Base-by-base conservation (phyloP, 2,888 invertebrate genomes). In the Pristionchus exspectatus region DNA sequence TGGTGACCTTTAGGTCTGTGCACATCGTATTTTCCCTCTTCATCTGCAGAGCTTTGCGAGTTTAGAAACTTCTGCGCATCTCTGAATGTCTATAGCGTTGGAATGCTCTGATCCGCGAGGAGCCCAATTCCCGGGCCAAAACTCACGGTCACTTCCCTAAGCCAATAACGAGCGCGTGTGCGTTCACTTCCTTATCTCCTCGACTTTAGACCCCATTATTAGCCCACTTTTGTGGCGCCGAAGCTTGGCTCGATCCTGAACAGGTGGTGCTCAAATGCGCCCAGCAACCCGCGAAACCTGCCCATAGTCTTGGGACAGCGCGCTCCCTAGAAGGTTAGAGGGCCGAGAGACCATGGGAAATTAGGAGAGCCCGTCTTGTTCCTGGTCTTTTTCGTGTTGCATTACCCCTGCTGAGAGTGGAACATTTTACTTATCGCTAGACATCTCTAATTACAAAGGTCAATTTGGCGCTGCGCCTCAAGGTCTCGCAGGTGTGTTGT, bases 401-500 rank as follows among this genome's bases (percentile, higher is more conserved):
- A 30, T n/a, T 27, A 3, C 24, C 66, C 66, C 24, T 10, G 27
- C 50, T 54, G 50, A 81, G 14, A 81, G 81, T 50, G 81, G 77
- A 77, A 77, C 81, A n/a, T n/a, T 81, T 81, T 81, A 81, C 81
- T 81, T 81, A 81, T 81, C 81, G n/a, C 81, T 54, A 7, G n/a
- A n/a, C 44, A 81, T 81, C 81, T 81, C 81, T 81, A 81, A 81
- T 81, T 81, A 27, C n/a, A 81, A 81, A 81, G 81, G 81, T 81
- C 81, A 81, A 81, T 50, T 81, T 81, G 81, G 14, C 50, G 74
- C 81, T 21, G n/a, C 50, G 9, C 1, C 50, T 81, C 81, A 81
- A 81, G 81, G 81, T 54, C 81, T 81, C 24, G 77, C 5, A 44
- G 77, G 77, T 50, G 81, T 81, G 74, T 77, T 50, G 44, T 50